Percentiles rank a stretch among this genome's conserved stretches.
Evolutionary conservation across 2,113 vertebrate species (phyloP).

Genomic region (Lanius ludovicianus): DNA sequence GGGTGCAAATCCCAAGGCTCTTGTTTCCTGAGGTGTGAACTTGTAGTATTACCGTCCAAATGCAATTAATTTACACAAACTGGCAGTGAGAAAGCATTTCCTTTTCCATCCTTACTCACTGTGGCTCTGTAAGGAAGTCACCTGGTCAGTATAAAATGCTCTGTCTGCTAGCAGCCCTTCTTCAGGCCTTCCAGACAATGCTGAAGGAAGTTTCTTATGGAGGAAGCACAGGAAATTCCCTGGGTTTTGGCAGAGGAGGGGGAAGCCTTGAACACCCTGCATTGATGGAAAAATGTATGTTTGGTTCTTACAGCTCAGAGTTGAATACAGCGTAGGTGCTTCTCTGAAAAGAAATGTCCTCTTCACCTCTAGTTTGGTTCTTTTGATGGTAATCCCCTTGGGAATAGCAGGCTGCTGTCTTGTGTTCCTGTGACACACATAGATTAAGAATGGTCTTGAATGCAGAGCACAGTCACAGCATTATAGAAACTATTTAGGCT

Average conservation of each 20-base stretch:
- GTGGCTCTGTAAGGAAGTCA: not conserved
- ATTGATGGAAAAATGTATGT: not conserved
- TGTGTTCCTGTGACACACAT: conserved; percentile 1
- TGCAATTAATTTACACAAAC: conserved; percentile 12
- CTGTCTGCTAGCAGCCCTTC: not conserved
- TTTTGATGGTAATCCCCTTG: conserved; percentile 27
- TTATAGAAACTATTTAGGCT: conserved; percentile 15
- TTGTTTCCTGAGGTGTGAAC: conserved; percentile 51
- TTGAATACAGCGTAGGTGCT: not conserved
- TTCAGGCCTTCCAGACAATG: not conserved
- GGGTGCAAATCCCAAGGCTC: conserved; percentile 31
- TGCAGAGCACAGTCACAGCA: conserved; percentile 17
- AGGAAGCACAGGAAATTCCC: not conserved
- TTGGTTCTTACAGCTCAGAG: not conserved
- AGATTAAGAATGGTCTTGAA: not conserved
- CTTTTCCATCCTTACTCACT: not conserved
- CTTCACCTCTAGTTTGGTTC: not conserved
- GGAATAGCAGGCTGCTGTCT: conserved; percentile 20
- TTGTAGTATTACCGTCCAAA: not conserved
- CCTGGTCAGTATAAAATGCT: not conserved
- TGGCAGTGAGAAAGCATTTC: not conserved
- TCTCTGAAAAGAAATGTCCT: conserved; percentile 17
- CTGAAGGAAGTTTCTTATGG: not conserved
- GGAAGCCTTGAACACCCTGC: not conserved
- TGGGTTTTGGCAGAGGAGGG: not conserved